These are phyloP conservation scores for Odontamblyopus rebecca DNA, from an alignment of 2,797 vertebrate species.

Conservation along the genomic window DNA sequence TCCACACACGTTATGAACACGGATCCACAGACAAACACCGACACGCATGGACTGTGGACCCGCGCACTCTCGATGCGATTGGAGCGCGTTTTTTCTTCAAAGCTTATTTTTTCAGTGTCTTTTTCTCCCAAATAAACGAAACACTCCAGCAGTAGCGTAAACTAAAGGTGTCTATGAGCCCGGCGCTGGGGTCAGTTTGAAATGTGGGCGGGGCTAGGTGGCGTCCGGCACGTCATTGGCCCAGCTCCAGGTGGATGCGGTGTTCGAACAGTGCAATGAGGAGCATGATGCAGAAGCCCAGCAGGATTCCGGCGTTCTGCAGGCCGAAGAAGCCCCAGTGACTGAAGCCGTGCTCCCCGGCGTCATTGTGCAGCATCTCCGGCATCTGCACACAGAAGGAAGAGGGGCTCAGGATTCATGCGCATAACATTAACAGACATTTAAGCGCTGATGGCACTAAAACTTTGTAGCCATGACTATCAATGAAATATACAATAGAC, in stretches of 20 bases:
- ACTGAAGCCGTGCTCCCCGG: slow-evolving; percentile 94
- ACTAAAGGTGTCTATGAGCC: slow-evolving; percentile 1
- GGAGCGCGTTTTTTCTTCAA: background rate
- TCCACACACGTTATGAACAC: background rate
- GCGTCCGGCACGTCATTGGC: slow-evolving; percentile 56
- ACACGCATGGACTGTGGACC: background rate
- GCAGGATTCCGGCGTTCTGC: slow-evolving; percentile 94
- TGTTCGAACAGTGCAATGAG: slow-evolving; percentile 94
- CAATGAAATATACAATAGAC: too few species aligned
- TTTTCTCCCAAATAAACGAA: background rate
- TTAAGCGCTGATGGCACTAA: too few species aligned
- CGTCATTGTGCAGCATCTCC: slow-evolving; percentile 97
- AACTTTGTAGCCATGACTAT: too few species aligned
- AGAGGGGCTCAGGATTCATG: too few species aligned
- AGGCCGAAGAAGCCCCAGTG: slow-evolving; percentile 95
- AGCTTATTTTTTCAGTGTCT: background rate
- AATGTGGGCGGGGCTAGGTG: background rate
- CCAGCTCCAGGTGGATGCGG: slow-evolving; percentile 90
- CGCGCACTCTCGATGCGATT: background rate
- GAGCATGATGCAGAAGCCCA: slow-evolving; percentile 95
- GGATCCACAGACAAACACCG: background rate
- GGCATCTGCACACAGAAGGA: slow-evolving; percentile 80
- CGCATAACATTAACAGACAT: too few species aligned
- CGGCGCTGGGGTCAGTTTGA: background rate
- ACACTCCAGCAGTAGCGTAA: background rate